Evolutionary conservation across 2,888 invertebrate genomes (phyloP).

Genomic region (Coenonympha arcania): DNA sequence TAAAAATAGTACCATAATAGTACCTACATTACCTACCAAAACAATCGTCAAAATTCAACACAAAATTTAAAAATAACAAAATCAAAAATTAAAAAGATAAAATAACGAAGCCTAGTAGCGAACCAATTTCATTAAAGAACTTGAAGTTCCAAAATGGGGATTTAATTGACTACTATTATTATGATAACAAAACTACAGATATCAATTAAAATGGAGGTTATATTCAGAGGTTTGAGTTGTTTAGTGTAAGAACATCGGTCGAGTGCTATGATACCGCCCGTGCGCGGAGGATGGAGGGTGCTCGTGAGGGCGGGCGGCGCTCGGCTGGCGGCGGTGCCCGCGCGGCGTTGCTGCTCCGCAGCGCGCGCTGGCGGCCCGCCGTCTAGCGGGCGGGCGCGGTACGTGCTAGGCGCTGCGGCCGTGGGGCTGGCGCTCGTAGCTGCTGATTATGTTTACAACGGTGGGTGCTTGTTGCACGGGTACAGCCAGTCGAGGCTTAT

Average conservation of each 20-base stretch:
- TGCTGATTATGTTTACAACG: slow-evolving; percentile 57
- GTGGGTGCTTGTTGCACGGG: slow-evolving; percentile 40
- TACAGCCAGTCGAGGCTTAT: too few species aligned
- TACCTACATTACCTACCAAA: too few species aligned
- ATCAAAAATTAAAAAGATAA: too few species aligned
- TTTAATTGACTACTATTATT: too few species aligned
- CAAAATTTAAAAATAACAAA: too few species aligned
- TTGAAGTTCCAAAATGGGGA: too few species aligned
- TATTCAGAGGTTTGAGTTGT: background rate
- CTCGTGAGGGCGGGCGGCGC: slow-evolving; percentile 6
- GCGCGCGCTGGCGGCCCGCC: background rate
- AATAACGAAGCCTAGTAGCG: too few species aligned
- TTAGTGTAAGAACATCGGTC: background rate
- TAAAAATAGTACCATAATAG: too few species aligned
- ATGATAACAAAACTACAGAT: too few species aligned
- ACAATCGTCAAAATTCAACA: too few species aligned
- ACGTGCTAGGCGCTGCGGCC: slow-evolving; percentile 39
- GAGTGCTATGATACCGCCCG: slow-evolving; percentile 24
- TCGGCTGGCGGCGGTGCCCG: slow-evolving; percentile 21
- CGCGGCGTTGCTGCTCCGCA: slow-evolving; percentile 9
- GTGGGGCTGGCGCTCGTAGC: slow-evolving; percentile 54
- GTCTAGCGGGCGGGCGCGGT: background rate
- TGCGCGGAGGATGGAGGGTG: slow-evolving; percentile 33
- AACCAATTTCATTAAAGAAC: too few species aligned
- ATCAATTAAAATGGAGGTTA: too few species aligned